These are phyloP conservation scores for Zootoca vivipara DNA, from an alignment of 2,113 vertebrate species.

Conservation along the genomic window DNA sequence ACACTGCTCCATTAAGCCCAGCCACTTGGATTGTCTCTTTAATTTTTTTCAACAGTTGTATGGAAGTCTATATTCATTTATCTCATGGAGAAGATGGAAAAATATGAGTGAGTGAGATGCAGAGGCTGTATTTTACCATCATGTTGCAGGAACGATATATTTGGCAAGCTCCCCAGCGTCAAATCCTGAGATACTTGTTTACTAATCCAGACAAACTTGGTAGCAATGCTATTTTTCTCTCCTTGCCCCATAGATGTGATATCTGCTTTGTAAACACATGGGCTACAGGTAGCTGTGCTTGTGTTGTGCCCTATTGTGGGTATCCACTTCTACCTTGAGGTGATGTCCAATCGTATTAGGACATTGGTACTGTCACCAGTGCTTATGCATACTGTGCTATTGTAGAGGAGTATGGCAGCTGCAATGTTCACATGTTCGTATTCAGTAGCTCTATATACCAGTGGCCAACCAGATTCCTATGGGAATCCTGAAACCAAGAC, in stretches of 20 bases:
- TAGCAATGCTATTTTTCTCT: not conserved
- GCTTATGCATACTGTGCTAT: not conserved
- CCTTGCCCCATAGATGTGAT: too few species aligned
- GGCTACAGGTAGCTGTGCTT: not conserved
- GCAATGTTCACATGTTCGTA: not conserved
- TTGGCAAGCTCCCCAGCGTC: not conserved
- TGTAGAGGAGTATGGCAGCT: not conserved
- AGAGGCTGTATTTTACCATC: not conserved
- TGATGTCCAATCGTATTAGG: not conserved
- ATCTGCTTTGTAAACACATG: not conserved
- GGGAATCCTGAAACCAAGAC: too few species aligned
- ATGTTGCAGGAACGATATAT: not conserved
- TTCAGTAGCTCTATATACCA: not conserved
- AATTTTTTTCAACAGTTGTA: not conserved
- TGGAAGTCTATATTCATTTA: not conserved
- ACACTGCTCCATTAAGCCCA: not conserved
- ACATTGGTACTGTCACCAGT: not conserved
- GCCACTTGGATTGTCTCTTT: not conserved
- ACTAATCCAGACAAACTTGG: not conserved
- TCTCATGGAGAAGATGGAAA: not conserved
- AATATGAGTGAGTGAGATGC: not conserved
- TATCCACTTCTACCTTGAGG: not conserved
- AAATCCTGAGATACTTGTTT: not conserved
- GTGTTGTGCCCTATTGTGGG: not conserved
- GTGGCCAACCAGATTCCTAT: too few species aligned